Conservation (phyloP, 2,113 vertebrate genomes). For the Cavia porcellus region DNA sequence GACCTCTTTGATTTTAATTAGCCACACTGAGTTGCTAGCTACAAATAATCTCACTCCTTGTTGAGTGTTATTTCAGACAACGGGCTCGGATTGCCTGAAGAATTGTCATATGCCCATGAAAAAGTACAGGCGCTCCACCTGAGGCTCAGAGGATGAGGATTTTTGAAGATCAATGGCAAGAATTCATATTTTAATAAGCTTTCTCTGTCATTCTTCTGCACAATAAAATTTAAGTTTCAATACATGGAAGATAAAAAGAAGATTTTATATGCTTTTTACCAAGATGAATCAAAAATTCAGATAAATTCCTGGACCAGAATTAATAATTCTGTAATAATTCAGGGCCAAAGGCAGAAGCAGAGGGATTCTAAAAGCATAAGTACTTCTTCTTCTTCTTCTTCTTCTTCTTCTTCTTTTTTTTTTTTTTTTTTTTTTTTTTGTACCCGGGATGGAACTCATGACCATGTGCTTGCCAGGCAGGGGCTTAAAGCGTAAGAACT, state of each 20-base stretch:
- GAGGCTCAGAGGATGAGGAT: not conserved
- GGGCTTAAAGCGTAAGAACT: too few relatives aligned
- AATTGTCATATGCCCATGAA: not conserved
- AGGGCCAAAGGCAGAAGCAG: not conserved
- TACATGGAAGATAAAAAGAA: not conserved
- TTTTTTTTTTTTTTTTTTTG: too few relatives aligned
- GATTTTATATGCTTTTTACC: constrained; percentile 11
- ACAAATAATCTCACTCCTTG: constrained; percentile 43
- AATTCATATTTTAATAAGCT: not conserved
- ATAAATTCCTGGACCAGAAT: constrained; percentile 17
- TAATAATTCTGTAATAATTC: constrained; percentile 21
- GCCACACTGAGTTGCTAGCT: constrained; percentile 9
- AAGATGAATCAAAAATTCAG: constrained; percentile 48
- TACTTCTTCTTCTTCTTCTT: too few relatives aligned
- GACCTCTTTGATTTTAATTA: constrained; percentile 69
- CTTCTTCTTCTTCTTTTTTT: too few relatives aligned
- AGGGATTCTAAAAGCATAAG: not conserved
- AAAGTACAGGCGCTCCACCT: not conserved
- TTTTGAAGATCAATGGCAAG: not conserved
- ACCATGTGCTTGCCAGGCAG: too few relatives aligned
- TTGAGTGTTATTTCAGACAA: constrained; percentile 1
- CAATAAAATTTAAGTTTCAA: not conserved
- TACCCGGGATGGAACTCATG: too few relatives aligned
- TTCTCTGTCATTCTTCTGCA: constrained; percentile 8
- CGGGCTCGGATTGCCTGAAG: not conserved